Evolutionary conservation across 2,888 invertebrate species (phyloP).

Genomic region (Nomada ruficornis): DNA sequence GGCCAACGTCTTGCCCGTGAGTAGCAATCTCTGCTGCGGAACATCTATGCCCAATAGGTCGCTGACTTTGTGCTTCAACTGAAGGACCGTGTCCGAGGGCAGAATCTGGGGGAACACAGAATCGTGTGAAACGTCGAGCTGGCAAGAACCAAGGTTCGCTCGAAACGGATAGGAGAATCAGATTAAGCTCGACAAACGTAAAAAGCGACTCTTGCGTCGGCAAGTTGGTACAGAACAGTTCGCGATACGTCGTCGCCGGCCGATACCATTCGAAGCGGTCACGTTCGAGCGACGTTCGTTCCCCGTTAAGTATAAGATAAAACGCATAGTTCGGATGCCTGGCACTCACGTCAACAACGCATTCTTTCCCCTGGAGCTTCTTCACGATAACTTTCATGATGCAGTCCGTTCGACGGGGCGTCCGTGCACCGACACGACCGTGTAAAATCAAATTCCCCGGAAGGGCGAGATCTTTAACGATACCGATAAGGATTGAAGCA

Average conservation of each 20-base stretch:
- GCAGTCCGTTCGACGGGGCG: slow-evolving; percentile 29
- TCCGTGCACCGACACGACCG: slow-evolving; percentile 19
- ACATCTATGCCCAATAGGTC: slow-evolving; percentile 88
- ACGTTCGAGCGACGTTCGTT: background rate
- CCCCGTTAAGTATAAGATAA: too few species aligned
- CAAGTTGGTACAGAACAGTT: background rate
- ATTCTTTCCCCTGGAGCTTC: slow-evolving; percentile 90
- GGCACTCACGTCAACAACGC: slow-evolving; percentile 87
- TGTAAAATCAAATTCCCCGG: slow-evolving; percentile 62
- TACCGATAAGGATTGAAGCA: slow-evolving; percentile 58
- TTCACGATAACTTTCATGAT: slow-evolving; percentile 91
- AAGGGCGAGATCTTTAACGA: slow-evolving; percentile 40
- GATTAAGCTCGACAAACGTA: background rate
- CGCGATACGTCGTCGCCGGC: background rate
- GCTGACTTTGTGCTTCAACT: slow-evolving; percentile 89
- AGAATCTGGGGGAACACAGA: slow-evolving; percentile 75
- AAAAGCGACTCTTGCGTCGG: background rate
- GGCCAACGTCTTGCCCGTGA: slow-evolving; percentile 89
- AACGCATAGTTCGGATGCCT: background rate
- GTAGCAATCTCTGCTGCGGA: slow-evolving; percentile 89
- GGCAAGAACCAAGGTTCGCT: background rate
- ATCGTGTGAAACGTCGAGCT: background rate
- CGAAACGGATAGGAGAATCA: background rate
- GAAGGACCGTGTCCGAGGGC: slow-evolving; percentile 86
- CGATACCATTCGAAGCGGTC: background rate